phyloP scores from a whole-genome alignment of 2,797 vertebrate species.

The Melanotaenia nigrans region DNA sequence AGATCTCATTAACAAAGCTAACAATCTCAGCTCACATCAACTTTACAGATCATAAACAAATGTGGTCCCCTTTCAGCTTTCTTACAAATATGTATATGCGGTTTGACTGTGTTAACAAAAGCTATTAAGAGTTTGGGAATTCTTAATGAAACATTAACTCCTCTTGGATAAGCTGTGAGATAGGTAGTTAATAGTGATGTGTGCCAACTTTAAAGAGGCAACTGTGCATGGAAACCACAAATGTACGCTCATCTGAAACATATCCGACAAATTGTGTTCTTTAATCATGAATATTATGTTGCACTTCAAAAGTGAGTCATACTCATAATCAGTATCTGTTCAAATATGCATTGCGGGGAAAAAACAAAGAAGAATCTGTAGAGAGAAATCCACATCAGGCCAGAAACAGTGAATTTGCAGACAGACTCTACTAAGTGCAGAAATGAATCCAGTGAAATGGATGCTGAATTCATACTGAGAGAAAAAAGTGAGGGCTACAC shows the following conservation, averaged over 20 bases:
- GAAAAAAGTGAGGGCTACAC: conserved; percentile 5
- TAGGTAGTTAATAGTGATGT: conserved; percentile 10
- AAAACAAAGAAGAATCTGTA: conserved; percentile 5
- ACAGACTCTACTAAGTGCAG: conserved; percentile 7
- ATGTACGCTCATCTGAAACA: not conserved
- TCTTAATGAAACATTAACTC: conserved; percentile 17
- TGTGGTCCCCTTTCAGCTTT: conserved; percentile 2
- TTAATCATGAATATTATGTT: conserved; percentile 18
- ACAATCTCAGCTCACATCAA: conserved; percentile 34
- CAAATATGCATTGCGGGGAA: conserved; percentile 3
- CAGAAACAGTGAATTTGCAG: conserved; percentile 24
- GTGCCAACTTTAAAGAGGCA: conserved; percentile 19
- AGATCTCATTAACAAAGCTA: conserved; percentile 37
- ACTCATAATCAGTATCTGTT: conserved; percentile 19
- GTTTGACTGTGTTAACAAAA: conserved; percentile 11
- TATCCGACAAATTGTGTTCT: conserved; percentile 19
- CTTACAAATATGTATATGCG: conserved; percentile 15
- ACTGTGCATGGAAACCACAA: conserved; percentile 15
- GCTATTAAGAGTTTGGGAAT: conserved; percentile 7
- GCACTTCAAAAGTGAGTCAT: conserved; percentile 17
- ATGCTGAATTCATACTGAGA: conserved; percentile 21
- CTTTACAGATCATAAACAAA: conserved; percentile 32
- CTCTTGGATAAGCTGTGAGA: conserved; percentile 18
- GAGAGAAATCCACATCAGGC: conserved; percentile 31
- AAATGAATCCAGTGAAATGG: conserved; percentile 24